phyloP scores from a whole-genome alignment of 2,113 vertebrate genomes.

The Mobula birostris region DNA sequence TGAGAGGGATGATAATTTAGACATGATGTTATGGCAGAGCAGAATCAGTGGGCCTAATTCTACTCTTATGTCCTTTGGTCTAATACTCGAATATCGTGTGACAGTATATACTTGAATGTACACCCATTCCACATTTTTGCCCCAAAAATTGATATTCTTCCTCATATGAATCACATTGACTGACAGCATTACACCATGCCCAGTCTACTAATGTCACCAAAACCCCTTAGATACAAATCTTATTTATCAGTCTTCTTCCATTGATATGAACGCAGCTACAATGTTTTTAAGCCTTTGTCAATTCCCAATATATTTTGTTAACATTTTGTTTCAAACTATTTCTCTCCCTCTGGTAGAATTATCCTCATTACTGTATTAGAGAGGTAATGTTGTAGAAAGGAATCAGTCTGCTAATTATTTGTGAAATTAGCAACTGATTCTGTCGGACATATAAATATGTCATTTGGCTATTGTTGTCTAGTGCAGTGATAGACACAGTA shows the following conservation, averaged over 20 bases:
- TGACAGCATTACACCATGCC: too few species aligned
- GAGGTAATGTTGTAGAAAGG: not conserved
- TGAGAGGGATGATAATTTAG: too few species aligned
- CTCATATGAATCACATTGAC: not conserved
- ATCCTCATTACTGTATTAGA: not conserved
- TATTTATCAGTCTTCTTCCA: not conserved
- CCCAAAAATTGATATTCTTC: not conserved
- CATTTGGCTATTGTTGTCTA: too few species aligned
- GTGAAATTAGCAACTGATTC: not conserved
- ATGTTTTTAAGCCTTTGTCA: not conserved
- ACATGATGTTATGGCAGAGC: too few species aligned
- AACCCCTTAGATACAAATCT: not conserved
- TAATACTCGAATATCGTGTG: too few species aligned
- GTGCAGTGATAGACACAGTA: too few species aligned
- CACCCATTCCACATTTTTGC: too few species aligned
- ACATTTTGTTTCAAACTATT: not conserved
- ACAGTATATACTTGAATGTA: too few species aligned
- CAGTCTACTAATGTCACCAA: not conserved
- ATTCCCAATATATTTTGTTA: not conserved
- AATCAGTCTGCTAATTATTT: not conserved
- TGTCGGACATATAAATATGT: too few species aligned
- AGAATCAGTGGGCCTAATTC: too few species aligned
- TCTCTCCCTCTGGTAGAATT: not conserved
- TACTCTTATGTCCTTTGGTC: too few species aligned
- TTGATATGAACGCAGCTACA: not conserved